Base-by-base conservation (phyloP, 2,888 invertebrate species). In the Synergus itoensis region DNA sequence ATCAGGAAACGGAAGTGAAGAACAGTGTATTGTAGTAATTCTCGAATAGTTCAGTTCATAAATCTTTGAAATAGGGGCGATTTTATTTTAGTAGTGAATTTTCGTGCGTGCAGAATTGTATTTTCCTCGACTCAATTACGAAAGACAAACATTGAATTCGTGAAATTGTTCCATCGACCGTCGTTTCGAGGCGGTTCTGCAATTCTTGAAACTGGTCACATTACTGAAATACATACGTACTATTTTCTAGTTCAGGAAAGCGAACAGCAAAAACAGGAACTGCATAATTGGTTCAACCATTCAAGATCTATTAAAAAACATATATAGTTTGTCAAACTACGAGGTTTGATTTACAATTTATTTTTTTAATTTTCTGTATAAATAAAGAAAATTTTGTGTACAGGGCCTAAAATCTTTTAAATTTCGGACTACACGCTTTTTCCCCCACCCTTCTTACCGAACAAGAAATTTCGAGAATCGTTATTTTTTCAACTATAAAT, bases 51-150 rank as follows among this genome's bases (percentile, higher is more conserved):
- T 21, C 16, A 14, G 43, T 63, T 48, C 43, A 62, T 77, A 77
- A 77, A 77, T 77, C 77, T 77, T 77, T 77, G 14, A 16, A 12
- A 62, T 16, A 45, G 21, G 28, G 12, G 21, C 18, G 21, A 18
- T 28, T 41, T 63, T 64, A 77, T 77, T 77, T 64, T 28, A 77
- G 60, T 64, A n/a, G 48, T 63, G n/a, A 45, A 77, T 77, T 77
- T 63, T 48, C 64, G 62, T 40, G 48, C 45, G 45, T 63, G 63
- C 45, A 77, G 1, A 64, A 77, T 64, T 64, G 63, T 28, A 64
- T 63, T 76, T 76, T 76, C 63, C n/a, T 28, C 16, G 40, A n/a
- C n/a, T 40, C 65, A 65, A 65, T 65, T 65, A 40, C 18, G n/a
- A 41, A 65, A 41, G 4, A 40, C 18, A 65, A 65, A 65, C 65